A percentile compares a stretch with the other conserved stretches of the same genome.
Conservation (phyloP, 92 coral and sea anemone genomes). For the Porites rus region DNA sequence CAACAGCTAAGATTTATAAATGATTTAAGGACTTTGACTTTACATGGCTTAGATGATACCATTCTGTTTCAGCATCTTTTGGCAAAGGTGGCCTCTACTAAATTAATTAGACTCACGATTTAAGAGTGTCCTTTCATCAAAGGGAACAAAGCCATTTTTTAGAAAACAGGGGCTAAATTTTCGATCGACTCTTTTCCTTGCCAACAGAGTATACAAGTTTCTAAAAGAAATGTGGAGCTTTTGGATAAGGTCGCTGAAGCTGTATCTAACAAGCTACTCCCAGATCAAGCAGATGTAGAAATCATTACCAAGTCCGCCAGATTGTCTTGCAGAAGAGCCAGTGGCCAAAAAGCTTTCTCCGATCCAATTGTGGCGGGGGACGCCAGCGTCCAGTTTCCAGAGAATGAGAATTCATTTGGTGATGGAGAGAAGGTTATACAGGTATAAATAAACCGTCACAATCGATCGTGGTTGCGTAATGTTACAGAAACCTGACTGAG, state of each 20-base stretch:
- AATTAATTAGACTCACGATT: too few species aligned
- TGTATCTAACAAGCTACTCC: constrained; percentile 51
- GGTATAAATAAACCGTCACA: not conserved
- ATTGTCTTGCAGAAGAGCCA: constrained; percentile 47
- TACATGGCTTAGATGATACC: too few species aligned
- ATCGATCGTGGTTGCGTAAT: too few species aligned
- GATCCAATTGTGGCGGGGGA: constrained; percentile 46
- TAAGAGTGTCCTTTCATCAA: too few species aligned
- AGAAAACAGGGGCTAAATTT: too few species aligned
- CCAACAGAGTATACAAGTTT: constrained; percentile 50
- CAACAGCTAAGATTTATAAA: too few species aligned
- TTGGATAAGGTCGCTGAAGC: constrained; percentile 61
- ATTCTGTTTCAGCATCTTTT: too few species aligned
- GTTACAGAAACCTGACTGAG: too few species aligned
- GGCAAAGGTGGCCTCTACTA: too few species aligned
- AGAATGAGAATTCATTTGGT: not conserved
- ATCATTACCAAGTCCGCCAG: constrained; percentile 62
- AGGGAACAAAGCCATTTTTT: too few species aligned
- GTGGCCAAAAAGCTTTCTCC: not conserved
- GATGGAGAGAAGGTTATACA: constrained; percentile 13
- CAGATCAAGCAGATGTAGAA: constrained; percentile 55
- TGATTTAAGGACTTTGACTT: too few species aligned
- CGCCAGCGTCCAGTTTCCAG: constrained; percentile 58
- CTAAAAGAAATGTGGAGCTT: constrained; percentile 55
- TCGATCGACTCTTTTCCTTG: not conserved